A percentile compares a stretch with the other conserved stretches of the same genome.
phyloP scores from a whole-genome alignment of 2,113 vertebrate species.

The Myanophis thanlyinensis region DNA sequence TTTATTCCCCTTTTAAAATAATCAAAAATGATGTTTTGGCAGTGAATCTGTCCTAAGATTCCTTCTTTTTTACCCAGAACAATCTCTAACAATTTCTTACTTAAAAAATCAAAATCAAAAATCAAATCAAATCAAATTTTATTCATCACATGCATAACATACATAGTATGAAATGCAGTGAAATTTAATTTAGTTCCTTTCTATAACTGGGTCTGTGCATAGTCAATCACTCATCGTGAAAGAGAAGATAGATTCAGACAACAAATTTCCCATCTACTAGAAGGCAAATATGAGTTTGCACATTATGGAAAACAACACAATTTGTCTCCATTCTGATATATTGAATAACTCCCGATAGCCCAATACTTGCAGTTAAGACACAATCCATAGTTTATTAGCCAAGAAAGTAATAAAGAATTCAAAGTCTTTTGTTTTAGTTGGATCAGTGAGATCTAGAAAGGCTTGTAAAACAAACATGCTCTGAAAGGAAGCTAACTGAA shows the following conservation, averaged over 20 bases:
- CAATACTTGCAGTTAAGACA: background rate
- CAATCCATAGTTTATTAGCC: background rate
- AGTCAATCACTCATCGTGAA: background rate
- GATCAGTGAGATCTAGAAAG: background rate
- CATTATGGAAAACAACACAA: background rate
- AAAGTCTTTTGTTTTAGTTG: background rate
- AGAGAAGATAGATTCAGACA: constrained; percentile 29
- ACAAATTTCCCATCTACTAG: background rate
- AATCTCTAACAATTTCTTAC: background rate
- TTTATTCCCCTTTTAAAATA: background rate
- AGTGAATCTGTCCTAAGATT: background rate
- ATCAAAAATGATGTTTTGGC: background rate
- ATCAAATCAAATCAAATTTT: no score
- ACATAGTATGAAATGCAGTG: no score
- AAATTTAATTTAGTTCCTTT: background rate
- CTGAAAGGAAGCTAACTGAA: background rate
- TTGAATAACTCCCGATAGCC: background rate
- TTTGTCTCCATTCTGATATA: background rate
- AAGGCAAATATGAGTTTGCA: background rate
- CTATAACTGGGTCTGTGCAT: background rate
- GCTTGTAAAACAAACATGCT: background rate
- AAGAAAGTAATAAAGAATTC: background rate
- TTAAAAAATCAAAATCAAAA: no score
- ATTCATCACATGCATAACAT: no score
- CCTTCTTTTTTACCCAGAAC: background rate